Evolutionary conservation across 92 coral and sea anemone genomes (phyloP).

Genomic region (Isaurus tuberculatus): DNA sequence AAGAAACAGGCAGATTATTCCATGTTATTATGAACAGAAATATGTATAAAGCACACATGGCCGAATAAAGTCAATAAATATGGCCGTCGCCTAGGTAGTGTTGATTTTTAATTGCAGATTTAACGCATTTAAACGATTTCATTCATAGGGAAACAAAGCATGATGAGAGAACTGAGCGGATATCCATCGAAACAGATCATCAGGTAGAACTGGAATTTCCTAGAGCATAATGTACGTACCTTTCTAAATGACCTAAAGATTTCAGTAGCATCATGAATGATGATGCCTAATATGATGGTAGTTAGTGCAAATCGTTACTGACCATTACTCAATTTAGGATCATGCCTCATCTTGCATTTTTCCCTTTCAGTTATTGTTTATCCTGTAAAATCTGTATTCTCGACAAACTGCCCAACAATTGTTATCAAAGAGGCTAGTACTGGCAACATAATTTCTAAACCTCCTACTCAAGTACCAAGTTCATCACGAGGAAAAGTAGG

Average conservation of each 20-base stretch:
- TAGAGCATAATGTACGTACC: conserved; percentile 59
- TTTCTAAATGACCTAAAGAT: background rate
- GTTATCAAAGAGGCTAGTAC: conserved; percentile 38
- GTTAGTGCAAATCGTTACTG: conserved; percentile 40
- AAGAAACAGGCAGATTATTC: background rate
- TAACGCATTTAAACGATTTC: conserved; percentile 5
- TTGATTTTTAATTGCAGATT: conserved; percentile 25
- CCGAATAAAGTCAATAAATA: background rate
- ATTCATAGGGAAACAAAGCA: conserved; percentile 53
- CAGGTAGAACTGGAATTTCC: conserved; percentile 67
- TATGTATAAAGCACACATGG: too few relatives aligned
- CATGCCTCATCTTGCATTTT: conserved; percentile 25
- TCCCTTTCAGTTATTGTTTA: conserved; percentile 50
- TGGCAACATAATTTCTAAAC: background rate
- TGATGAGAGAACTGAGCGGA: conserved; percentile 60
- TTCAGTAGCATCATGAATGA: background rate
- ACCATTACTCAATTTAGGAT: conserved; percentile 32
- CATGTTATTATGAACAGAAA: background rate
- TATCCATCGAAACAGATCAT: conserved; percentile 66
- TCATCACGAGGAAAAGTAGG: background rate
- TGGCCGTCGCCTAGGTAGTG: background rate
- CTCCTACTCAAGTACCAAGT: background rate
- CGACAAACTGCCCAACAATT: conserved; percentile 43
- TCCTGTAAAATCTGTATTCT: conserved; percentile 49
- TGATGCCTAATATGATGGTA: conserved; percentile 20